A percentile compares a stretch with the other conserved stretches of the same genome.
Conservation (phyloP, 2,113 vertebrate genomes). For the Macrotis lagotis region DNA sequence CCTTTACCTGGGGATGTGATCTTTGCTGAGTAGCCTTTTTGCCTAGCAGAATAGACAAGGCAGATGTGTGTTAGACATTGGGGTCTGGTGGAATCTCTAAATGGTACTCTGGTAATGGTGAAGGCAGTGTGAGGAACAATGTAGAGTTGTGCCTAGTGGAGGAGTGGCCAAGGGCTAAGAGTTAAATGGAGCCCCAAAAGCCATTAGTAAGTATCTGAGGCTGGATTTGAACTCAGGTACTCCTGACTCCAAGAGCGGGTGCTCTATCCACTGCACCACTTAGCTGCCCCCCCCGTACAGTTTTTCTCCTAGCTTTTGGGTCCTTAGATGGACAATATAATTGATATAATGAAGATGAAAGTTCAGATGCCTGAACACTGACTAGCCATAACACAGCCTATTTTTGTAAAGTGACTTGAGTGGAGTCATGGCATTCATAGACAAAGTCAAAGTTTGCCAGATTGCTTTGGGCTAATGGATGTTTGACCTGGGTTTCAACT, state of each 20-base stretch:
- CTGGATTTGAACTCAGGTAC: no score
- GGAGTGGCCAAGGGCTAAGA: background rate
- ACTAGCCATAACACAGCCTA: no score
- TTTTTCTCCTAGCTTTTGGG: background rate
- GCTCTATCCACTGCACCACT: no score
- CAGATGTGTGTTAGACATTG: background rate
- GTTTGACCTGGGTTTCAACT: background rate
- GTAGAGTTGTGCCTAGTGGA: background rate
- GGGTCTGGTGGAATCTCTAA: background rate
- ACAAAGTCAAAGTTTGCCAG: background rate
- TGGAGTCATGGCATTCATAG: background rate
- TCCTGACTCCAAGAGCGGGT: no score
- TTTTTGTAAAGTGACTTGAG: background rate
- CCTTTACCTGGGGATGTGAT: background rate
- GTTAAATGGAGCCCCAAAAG: background rate
- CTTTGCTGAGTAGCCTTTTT: background rate
- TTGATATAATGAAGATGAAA: background rate
- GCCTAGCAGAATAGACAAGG: background rate
- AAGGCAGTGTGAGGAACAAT: background rate
- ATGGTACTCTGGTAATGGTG: no score
- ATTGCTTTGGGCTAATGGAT: background rate
- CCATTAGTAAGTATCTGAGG: background rate
- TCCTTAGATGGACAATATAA: background rate
- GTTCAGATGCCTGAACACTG: no score
- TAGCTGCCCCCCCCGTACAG: no score